Evolutionary conservation across 30 jellyfish, hydroid and myxozoan species (phyloP), one percentile per base, ranked within the genome.

Genomic region (Turritopsis dohrnii): DNA sequence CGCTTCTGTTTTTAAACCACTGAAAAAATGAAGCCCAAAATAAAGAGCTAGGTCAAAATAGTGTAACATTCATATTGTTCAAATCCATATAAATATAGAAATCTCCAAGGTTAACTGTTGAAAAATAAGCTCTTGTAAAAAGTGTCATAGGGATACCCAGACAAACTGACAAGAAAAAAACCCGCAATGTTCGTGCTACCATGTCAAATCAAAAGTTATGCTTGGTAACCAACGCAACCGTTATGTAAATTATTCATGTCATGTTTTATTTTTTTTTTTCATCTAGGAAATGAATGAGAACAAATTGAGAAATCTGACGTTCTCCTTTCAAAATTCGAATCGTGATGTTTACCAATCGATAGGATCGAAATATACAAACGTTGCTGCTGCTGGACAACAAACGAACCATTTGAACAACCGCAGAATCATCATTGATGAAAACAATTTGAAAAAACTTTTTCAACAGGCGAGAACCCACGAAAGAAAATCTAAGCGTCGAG

Each of bases 221-320:
- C 60, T 41, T 3, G 60, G 60, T 41, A 41, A 41, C 60, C 60
- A 41, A 3, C 5, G 60, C 5, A 3, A 41, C 13, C 9, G 60
- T 41, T 41, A 41, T 41, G 60, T 41, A 41, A 41, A 41, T 41
- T 41, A 41, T 41, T 41, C 60, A 41, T 41, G 13, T 3, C 60
- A 3, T 41, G 5, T 41, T 41, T 41, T 13, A 41, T 41, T 5
- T 66, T 66, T 66, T 66, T 66, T 23, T 60, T 60, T 69, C 19
- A n/a, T n/a, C 77, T 69, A n/a, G 30, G 22, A 69, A 7, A 69
- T 69, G 77, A 27, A 1, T 69, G 77, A 69, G 30, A 69, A 19
- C 28, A 69, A 21, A 69, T 69, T 69, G 77, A 27, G 77, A 17
- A 69, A 69, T 27, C 19, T 69, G 30, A 69, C 77, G 30, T 69